Evolutionary conservation across 2,113 vertebrate species (phyloP).

Genomic region (Hyla sarda): DNA sequence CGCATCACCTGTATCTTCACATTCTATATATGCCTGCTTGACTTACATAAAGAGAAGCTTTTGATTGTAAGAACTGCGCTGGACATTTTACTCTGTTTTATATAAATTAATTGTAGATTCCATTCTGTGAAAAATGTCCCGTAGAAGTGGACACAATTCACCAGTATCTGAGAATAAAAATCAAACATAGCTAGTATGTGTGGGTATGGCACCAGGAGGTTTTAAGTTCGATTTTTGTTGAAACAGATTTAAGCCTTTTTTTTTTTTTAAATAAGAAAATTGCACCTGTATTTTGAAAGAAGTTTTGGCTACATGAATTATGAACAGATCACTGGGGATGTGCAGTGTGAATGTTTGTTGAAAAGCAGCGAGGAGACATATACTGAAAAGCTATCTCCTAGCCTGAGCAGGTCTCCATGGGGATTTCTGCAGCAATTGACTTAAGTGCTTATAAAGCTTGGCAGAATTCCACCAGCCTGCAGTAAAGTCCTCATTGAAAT

Average conservation of each 20-base stretch:
- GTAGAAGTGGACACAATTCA: not conserved
- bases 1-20: too few species aligned
- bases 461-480: constrained; percentile 49
- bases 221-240: constrained; percentile 13
- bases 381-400: constrained; percentile 47
- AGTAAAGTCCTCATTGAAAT: constrained; percentile 36
- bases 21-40: too few species aligned
- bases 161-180: not conserved
- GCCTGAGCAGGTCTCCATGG: constrained; percentile 39
- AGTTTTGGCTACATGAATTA: constrained; percentile 49
- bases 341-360: constrained; percentile 52
- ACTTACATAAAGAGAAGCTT: too few species aligned
- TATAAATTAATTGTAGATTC: not conserved
- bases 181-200: not conserved
- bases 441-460: constrained; percentile 54
- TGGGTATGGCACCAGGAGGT: not conserved
- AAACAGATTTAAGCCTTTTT: constrained; percentile 51
- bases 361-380: constrained; percentile 27
- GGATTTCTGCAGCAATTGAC: constrained; percentile 57
- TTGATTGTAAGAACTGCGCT: too few species aligned
- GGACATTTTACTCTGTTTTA: too few species aligned
- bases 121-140: not conserved
- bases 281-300: constrained; percentile 29
- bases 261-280: constrained; percentile 49
- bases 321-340: constrained; percentile 50